A percentile compares a stretch with the other conserved stretches of the same genome.
phyloP scores from a whole-genome alignment of 1,140 invertebrate genomes.

The Leptonema lineaticorne region DNA sequence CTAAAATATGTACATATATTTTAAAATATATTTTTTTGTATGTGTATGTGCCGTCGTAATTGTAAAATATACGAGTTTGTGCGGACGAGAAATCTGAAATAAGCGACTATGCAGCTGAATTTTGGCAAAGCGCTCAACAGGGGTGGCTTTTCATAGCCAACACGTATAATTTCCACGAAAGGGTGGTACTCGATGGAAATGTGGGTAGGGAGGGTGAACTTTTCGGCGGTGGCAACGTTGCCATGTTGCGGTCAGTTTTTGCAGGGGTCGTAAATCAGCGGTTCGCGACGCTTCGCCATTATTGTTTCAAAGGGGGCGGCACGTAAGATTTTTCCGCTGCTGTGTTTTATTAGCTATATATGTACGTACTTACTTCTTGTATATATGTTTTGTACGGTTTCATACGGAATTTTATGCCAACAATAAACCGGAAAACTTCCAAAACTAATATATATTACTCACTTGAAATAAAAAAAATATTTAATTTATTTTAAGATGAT shows the following conservation, averaged over 20 bases:
- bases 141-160: not conserved
- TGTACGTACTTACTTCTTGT: too few relatives aligned
- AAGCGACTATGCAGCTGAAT: not conserved
- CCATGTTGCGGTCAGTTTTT: slow-evolving; percentile 32
- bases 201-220: not conserved
- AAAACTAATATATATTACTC: too few relatives aligned
- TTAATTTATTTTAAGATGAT: too few relatives aligned
- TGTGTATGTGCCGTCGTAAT: too few relatives aligned
- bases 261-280: slow-evolving; percentile 20
- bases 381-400: too few relatives aligned
- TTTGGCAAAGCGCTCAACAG: not conserved
- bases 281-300: not conserved
- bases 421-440: not conserved
- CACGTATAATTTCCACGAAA: slow-evolving; percentile 9
- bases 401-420: too few relatives aligned
- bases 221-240: not conserved
- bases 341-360: too few relatives aligned
- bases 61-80: too few relatives aligned
- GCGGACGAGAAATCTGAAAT: too few relatives aligned
- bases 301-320: slow-evolving; percentile 9
- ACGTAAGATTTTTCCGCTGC: slow-evolving; percentile 24
- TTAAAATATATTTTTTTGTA: too few relatives aligned
- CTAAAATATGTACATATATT: too few relatives aligned
- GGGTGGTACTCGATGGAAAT: not conserved
- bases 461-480: not conserved